These are phyloP conservation scores for Hyphantria cunea DNA, from an alignment of 1,140 invertebrate species.

Conservation along the genomic window DNA sequence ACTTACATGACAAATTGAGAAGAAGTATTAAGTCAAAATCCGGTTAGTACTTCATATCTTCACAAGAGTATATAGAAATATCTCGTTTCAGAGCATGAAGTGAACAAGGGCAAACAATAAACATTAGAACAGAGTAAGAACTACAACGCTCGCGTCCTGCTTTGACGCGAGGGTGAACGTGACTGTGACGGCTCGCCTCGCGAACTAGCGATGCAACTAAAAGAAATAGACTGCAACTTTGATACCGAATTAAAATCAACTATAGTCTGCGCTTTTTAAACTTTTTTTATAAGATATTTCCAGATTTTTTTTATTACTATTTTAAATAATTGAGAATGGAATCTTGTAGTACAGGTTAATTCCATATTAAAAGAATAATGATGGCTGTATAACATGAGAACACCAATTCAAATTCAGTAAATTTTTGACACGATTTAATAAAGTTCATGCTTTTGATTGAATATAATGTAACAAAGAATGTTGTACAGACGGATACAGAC, in stretches of 20 bases:
- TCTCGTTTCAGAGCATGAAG: constrained; percentile 29
- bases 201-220: constrained; percentile 32
- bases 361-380: neutral
- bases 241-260: constrained; percentile 8
- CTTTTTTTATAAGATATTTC: neutral
- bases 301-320: neutral
- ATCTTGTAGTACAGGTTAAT: too few species aligned
- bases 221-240: constrained; percentile 33
- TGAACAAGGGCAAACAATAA: constrained; percentile 34
- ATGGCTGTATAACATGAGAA: neutral
- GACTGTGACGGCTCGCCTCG: constrained; percentile 54
- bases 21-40: constrained; percentile 27
- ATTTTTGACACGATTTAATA: too few species aligned
- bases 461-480: neutral
- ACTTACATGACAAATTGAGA: constrained; percentile 30
- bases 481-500: neutral
- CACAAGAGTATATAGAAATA: constrained; percentile 28
- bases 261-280: neutral
- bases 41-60: constrained; percentile 33
- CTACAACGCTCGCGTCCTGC: constrained; percentile 46
- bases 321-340: neutral
- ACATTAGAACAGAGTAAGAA: constrained; percentile 26
- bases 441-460: neutral
- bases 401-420: too few species aligned
- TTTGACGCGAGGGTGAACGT: constrained; percentile 45